Percentiles rank a stretch among this genome's conserved stretches.
phyloP scores from a whole-genome alignment of 2,113 vertebrate species.

The Gobiocypris rarus region DNA sequence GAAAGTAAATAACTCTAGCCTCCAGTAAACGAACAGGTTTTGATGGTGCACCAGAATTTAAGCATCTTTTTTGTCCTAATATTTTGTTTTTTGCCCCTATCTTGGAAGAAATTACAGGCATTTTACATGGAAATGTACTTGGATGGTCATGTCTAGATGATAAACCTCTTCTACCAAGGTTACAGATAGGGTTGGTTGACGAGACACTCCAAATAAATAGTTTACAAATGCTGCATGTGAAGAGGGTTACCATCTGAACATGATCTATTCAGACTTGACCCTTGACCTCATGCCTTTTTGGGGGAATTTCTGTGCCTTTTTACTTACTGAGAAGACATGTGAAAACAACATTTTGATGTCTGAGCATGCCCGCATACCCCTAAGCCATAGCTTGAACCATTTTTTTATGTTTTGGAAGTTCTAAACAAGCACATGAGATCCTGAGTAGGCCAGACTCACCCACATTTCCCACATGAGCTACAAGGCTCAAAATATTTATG shows the following conservation, averaged over 20 bases:
- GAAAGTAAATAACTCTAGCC: constrained; percentile 51
- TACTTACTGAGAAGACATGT: not conserved
- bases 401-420: not conserved
- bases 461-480: not conserved
- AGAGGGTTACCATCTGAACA: not conserved
- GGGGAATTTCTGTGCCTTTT: not conserved
- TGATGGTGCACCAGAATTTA: not conserved
- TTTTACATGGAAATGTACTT: not conserved
- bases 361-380: not conserved
- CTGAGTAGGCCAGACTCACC: not conserved
- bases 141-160: not conserved
- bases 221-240: not conserved
- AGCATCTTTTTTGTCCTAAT: constrained; percentile 41
- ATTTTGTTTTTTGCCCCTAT: not conserved
- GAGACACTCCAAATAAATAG: not conserved
- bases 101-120: not conserved
- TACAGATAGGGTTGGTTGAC: not conserved
- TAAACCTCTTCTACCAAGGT: not conserved
- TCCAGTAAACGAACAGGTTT: constrained; percentile 37
- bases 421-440: not conserved
- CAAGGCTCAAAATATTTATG: not conserved
- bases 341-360: not conserved
- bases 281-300: not conserved
- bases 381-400: not conserved
- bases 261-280: not conserved